phyloP scores from a whole-genome alignment of 2,888 invertebrate species.

The Anodontia alba region DNA sequence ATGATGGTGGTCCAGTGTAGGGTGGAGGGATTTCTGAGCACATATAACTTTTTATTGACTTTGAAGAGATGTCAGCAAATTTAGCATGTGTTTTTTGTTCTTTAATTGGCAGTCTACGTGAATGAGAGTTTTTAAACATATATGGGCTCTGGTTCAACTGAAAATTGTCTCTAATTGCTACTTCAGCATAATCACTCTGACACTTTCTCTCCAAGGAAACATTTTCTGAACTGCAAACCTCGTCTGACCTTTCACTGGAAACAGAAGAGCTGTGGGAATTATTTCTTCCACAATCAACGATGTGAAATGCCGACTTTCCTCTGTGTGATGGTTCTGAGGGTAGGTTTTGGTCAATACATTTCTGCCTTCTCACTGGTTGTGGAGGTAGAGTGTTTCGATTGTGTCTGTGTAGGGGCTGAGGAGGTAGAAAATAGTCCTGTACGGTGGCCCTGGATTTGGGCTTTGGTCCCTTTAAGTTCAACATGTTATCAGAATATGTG shows the following conservation, averaged over 20 bases:
- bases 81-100: neutral
- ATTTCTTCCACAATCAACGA: constrained; percentile 54
- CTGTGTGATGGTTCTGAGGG: constrained; percentile 63
- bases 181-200: constrained; percentile 44
- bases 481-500: constrained; percentile 61
- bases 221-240: neutral
- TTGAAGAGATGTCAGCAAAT: neutral
- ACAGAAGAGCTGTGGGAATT: constrained; percentile 46
- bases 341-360: constrained; percentile 30
- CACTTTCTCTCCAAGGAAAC: constrained; percentile 10
- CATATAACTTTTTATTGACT: neutral
- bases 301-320: constrained; percentile 65
- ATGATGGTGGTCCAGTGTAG: constrained; percentile 73
- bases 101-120: neutral
- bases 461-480: constrained; percentile 30
- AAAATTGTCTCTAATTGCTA: constrained; percentile 65
- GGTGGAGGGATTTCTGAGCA: constrained; percentile 62
- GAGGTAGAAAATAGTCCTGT: constrained; percentile 61
- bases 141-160: constrained; percentile 59
- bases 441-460: constrained; percentile 60
- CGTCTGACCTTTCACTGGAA: constrained; percentile 33
- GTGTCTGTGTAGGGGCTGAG: constrained; percentile 55
- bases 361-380: constrained; percentile 58
- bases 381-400: constrained; percentile 57
- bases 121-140: constrained; percentile 28